Percentiles rank a stretch among this genome's conserved stretches.
These are phyloP conservation scores for Leptodirus hochenwartii DNA, from an alignment of 2,888 invertebrate species.

Conservation along the genomic window DNA sequence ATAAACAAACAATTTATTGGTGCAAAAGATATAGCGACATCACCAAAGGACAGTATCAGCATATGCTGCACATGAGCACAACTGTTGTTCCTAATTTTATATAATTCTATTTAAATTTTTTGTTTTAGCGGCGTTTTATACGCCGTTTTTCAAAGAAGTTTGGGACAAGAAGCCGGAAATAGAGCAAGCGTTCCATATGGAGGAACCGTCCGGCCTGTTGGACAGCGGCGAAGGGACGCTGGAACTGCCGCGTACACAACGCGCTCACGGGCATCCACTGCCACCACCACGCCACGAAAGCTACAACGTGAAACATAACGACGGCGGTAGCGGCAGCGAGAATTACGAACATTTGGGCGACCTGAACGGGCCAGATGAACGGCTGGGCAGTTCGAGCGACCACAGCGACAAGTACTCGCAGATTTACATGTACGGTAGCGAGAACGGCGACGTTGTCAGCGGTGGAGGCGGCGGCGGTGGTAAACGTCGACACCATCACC, in stretches of 20 bases:
- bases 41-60: too few relatives aligned
- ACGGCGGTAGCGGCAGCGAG: slow-evolving; percentile 41
- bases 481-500: too few relatives aligned
- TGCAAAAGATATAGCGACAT: too few relatives aligned
- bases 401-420: slow-evolving; percentile 47
- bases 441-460: slow-evolving; percentile 27
- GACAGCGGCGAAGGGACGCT: slow-evolving; percentile 53
- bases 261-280: slow-evolving; percentile 30
- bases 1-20: too few relatives aligned
- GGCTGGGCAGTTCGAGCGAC: slow-evolving; percentile 42
- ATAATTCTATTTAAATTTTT: slow-evolving; percentile 4
- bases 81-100: slow-evolving; percentile 2
- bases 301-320: slow-evolving; percentile 48
- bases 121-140: slow-evolving; percentile 70
- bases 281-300: slow-evolving; percentile 65
- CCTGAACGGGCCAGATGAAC: slow-evolving; percentile 36
- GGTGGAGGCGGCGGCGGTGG: slow-evolving; percentile 29
- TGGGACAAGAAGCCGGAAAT: slow-evolving; percentile 94
- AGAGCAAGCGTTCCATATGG: slow-evolving; percentile 80
- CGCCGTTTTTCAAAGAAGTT: slow-evolving; percentile 89
- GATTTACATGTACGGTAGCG: slow-evolving; percentile 42
- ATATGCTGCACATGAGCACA: too few relatives aligned
- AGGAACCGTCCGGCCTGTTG: slow-evolving; percentile 40
- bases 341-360: slow-evolving; percentile 47
- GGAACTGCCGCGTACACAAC: slow-evolving; percentile 49